Base-by-base conservation (phyloP, 2,888 invertebrate species). In the Chymomyza amoena region DNA sequence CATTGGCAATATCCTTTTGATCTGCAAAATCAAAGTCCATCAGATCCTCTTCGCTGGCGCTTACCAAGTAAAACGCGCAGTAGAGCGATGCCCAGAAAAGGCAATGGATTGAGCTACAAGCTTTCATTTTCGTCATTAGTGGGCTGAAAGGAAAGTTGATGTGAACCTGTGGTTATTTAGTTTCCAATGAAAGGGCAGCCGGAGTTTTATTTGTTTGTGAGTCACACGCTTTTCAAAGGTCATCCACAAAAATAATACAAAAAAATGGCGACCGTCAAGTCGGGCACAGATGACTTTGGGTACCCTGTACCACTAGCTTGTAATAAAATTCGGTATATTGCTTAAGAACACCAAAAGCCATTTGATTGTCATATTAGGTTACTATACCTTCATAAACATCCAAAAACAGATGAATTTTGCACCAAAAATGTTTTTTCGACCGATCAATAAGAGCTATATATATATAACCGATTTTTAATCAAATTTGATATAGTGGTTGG, bases 1-100 rank as follows among this genome's bases (percentile, higher is more conserved):
- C 90, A 59, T 72, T 88, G 77, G 91, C 91, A 56, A 77, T 87
- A 77, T 92, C 91, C 57, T 92, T 92, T 28, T 90, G 80, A 51
- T 82, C 87, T 0, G 76, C 66, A 32, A 90, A 90, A 32, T 90
- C 89, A 67, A 91, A 90, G 64, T 90, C 88, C 61, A 87, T 39
- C 59, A 90, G 69, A 68, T 89, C 89, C 39, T 89, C 86, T 39
- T 84, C 86, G 16, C 82, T 74, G 36, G 80, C 87, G 32, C 66
- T 75, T 54, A 75, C 78, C 63, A 87, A 52, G 63, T 81, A 84
- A 0, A 89, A 70, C n/a, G 87, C 70, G 66, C 85, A 88, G 63
- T 76, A 88, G 50, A 90, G 77, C 68, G 79, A 66, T 56, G 80
- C 85, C 85, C 87, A 87, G 72, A 84, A 86, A 66, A 85, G 78